Conservation (phyloP, 2,113 vertebrate genomes). For the Xerus inauris region DNA sequence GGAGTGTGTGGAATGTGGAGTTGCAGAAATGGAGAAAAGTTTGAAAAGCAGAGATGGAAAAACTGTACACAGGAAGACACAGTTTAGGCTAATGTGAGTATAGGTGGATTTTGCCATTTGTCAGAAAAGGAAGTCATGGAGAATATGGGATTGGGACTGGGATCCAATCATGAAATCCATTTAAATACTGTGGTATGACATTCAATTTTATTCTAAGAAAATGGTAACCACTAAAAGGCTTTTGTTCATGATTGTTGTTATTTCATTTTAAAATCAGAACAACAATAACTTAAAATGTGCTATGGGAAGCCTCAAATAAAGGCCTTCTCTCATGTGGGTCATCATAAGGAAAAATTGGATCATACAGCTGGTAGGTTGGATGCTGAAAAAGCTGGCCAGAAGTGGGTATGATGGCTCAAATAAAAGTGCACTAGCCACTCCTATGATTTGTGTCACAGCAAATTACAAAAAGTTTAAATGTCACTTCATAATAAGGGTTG, state of each 20-base stretch:
- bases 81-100: neutral
- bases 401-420: neutral
- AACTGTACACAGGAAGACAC: neutral
- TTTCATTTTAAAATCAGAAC: slow-evolving; percentile 32
- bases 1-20: neutral
- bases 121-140: neutral
- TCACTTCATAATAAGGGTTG: neutral
- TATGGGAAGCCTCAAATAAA: neutral
- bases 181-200: neutral
- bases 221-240: neutral
- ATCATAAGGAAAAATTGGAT: neutral
- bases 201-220: slow-evolving; percentile 35
- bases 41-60: neutral
- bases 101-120: neutral
- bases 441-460: neutral
- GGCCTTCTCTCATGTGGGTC: neutral
- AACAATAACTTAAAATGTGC: neutral
- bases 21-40: neutral
- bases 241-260: neutral
- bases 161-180: neutral
- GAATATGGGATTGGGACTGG: neutral
- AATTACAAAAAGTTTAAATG: neutral
- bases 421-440: neutral
- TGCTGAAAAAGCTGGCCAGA: neutral
- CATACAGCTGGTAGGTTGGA: neutral